Evolutionary conservation across 2,888 invertebrate species (phyloP).

Genomic region (Frankliniella intonsa): DNA sequence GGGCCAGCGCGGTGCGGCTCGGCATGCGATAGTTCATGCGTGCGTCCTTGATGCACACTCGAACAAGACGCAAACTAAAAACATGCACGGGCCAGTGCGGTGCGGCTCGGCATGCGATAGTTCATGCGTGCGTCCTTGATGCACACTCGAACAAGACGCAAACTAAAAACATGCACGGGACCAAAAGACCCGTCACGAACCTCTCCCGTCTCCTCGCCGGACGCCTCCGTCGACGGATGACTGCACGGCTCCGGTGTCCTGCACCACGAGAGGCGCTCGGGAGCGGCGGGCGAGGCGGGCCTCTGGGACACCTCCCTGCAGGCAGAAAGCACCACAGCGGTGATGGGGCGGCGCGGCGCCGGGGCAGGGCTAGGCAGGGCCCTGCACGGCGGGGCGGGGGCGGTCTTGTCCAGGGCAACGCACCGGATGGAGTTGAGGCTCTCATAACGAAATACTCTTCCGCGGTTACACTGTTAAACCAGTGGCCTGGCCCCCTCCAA

Average conservation of each 20-base stretch:
- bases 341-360: background rate
- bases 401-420: no score
- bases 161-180: background rate
- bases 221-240: slow-evolving; percentile 46
- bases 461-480: no score
- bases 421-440: slow-evolving; percentile 54
- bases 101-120: background rate
- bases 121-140: background rate
- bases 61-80: background rate
- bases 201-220: slow-evolving; percentile 52
- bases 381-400: no score
- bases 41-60: slow-evolving; percentile 23
- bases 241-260: slow-evolving; percentile 38
- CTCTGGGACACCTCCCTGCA: slow-evolving; percentile 33
- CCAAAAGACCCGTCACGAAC: slow-evolving; percentile 41
- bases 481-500: background rate
- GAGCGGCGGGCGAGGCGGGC: slow-evolving; percentile 44
- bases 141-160: background rate
- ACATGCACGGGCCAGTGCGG: no score
- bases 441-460: no score
- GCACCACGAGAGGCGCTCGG: slow-evolving; percentile 46
- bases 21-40: background rate
- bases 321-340: background rate
- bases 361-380: background rate
- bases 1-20: no score